Evolutionary conservation across 2,797 vertebrate species (phyloP), one percentile per base, ranked within the genome.

Genomic region (Cuniculus paca): DNA sequence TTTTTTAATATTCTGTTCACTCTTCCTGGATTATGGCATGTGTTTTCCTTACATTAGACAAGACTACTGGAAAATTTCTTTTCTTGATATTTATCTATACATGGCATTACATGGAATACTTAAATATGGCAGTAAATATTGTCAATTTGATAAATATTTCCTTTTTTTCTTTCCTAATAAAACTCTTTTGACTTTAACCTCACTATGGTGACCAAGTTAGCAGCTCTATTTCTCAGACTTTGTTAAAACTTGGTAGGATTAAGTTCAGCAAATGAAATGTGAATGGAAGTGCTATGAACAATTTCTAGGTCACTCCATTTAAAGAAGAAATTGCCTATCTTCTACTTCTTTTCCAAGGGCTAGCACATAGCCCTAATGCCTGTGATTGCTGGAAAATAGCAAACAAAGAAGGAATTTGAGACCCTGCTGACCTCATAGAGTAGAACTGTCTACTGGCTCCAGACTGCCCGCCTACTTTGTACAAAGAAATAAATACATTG

Each of bases 341-440:
- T 92, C n/a, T 42, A 52, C 10, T 56, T 94, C 26, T 75, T 20
- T 84, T 42, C 52, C 58, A 22, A 78, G 39, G 54, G 2, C 36
- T 91, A 48, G 45, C 31, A 36, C 9, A 14, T 14, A 80, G 68
- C n/a, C 36, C 34, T 70, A 22, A 5, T 74, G 70, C 52, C 83
- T 68, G 13, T 0, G 74, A 82, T 68, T 39, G 19, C 60, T 80
- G 58, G 54, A 58, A 96, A 86, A 34, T 34, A 42, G 10, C 36
- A 94, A 92, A 87, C 16, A 92, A 94, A 58, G 42, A 84, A 89
- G 78, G 70, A 90, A 91, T 85, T 31, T n/a, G 91, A 96, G 95
- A 74, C 52, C 60, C 6, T 36, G 39, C n/a, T 91, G 95, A 89
- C 89, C 54, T 94, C 42, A 28, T 19, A 36, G 54, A 88, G 63